Base-by-base conservation (phyloP, 1,140 invertebrate species). In the Calosoma granatense region DNA sequence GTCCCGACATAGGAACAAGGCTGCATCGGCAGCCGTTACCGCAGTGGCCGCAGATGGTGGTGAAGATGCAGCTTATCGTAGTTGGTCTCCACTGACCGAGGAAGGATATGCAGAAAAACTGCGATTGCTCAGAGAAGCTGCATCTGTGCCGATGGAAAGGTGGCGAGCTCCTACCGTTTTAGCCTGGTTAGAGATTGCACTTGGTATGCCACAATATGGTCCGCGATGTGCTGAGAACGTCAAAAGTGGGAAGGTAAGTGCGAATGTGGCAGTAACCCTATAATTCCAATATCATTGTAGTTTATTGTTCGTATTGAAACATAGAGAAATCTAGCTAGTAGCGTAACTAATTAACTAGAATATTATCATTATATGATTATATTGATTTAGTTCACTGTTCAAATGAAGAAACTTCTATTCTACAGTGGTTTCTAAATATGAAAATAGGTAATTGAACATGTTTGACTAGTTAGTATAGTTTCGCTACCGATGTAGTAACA, bases 131-230 rank as follows among this genome's bases (percentile, higher is more conserved):
- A 81, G 92, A 22, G 90, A 94, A 72, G 90, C 91, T 2, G 88
- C 87, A 1, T 84, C 87, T 1, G 77, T 92, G 58, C 90, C 91
- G n/a, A 88, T 95, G 77, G 87, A 92, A 60, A 77, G 88, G 65
- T 97, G 93, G 93, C 81, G 91, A 60, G 92, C 92, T 17, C 86
- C 88, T 0, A 93, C 92, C 43, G 92, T 97, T 36, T 80, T 94
- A 12, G 91, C 93, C 0, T 97, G 93, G 93, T 74, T 96, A 30
- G 92, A 95, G 74, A 84, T 95, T 17, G 89, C 89, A 0, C 79
- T 97, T 2, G 92, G 90, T 17, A 94, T 97, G 92, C 90, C 92
- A 0, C 90, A 94, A 64, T 95, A 95, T 65, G 90, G 90, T 1
- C 83, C 86, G 11, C 78, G 85, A 55, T 94, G 92, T 70, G 87